Conservation (phyloP, 2,113 vertebrate species). For the Mesoclemmys tuberculata region DNA sequence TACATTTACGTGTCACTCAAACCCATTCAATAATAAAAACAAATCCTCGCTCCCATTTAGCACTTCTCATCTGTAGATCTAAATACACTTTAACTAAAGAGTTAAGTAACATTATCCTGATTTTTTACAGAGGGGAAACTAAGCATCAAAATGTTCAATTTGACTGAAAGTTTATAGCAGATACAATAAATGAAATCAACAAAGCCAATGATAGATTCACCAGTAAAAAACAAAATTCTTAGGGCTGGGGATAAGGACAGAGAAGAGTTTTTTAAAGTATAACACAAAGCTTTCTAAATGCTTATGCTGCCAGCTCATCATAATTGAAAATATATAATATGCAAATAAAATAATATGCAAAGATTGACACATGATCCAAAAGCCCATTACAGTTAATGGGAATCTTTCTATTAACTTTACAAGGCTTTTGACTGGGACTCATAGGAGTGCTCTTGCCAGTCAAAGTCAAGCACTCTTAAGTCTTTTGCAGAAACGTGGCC, state of each 20-base stretch:
- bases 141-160: background rate
- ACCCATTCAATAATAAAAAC: background rate
- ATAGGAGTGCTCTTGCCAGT: background rate
- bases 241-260: no score
- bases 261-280: background rate
- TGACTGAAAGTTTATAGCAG: background rate
- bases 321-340: background rate
- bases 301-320: background rate
- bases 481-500: background rate
- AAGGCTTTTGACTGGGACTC: fast-evolving
- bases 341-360: background rate
- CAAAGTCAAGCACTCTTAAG: background rate
- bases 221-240: background rate
- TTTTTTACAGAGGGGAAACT: background rate
- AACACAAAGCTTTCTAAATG: background rate
- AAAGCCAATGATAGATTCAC: background rate
- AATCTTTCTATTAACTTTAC: background rate
- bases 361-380: background rate
- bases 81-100: background rate
- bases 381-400: background rate
- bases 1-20: background rate
- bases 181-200: background rate
- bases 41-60: fast-evolving
- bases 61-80: background rate
- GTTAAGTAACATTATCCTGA: background rate